phyloP scores from a whole-genome alignment of 2,113 vertebrate genomes.

The Saguinus imperator region DNA sequence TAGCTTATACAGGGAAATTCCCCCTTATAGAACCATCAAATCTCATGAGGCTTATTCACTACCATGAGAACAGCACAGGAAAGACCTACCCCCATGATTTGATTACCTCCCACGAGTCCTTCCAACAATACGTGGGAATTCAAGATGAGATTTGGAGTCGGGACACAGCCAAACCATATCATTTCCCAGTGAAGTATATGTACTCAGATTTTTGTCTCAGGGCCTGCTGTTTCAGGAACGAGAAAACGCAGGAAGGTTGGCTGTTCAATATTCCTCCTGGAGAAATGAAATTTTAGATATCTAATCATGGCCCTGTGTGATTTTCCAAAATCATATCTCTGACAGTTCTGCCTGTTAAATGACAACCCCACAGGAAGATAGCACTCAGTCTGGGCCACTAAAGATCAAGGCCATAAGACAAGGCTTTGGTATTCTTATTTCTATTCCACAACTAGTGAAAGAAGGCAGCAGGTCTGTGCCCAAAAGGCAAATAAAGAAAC shows the following conservation, averaged over 20 bases:
- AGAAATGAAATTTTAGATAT: conserved; percentile 35
- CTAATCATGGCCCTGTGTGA: background rate
- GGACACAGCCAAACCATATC: too few species aligned
- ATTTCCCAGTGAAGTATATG: background rate
- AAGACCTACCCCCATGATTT: too few species aligned
- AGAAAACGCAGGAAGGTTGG: background rate
- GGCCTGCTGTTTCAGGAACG: background rate
- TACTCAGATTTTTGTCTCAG: background rate
- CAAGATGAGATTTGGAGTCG: too few species aligned
- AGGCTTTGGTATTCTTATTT: background rate
- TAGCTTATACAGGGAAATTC: too few species aligned
- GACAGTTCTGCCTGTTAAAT: conserved; percentile 3
- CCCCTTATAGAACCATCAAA: too few species aligned
- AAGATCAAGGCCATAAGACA: background rate
- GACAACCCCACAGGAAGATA: background rate
- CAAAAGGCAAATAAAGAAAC: conserved; percentile 9
- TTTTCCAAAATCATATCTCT: conserved; percentile 3
- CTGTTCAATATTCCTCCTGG: background rate
- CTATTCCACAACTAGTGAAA: background rate
- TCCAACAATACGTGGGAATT: too few species aligned
- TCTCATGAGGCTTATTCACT: too few species aligned
- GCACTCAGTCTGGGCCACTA: background rate
- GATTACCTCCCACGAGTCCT: too few species aligned
- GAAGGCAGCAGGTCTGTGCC: background rate
- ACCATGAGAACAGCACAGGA: too few species aligned